Percentiles rank a stretch among this genome's conserved stretches.
phyloP scores from a whole-genome alignment of 2,888 invertebrate genomes.

The Epistrophe grossulariae region DNA sequence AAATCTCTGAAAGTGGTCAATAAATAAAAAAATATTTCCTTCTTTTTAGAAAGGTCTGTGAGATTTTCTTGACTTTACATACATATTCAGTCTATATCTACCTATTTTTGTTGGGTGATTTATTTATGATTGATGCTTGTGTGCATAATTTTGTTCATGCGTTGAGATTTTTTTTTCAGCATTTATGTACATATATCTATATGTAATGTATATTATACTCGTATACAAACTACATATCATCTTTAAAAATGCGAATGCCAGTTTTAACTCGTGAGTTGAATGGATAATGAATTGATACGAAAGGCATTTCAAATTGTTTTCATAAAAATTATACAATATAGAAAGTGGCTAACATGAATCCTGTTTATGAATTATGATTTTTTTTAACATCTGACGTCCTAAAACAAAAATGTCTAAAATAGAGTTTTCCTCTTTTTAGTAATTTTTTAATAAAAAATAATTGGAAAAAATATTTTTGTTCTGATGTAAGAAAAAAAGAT shows the following conservation, averaged over 20 bases:
- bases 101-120: background rate
- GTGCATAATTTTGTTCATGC: background rate
- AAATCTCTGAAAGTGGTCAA: constrained; percentile 21
- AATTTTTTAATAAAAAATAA: too few species aligned
- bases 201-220: too few species aligned
- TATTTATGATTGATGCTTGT: constrained; percentile 10
- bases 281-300: background rate
- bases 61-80: background rate
- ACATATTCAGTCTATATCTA: background rate
- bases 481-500: too few species aligned
- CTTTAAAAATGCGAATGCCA: background rate
- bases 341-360: background rate
- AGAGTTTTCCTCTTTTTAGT: too few species aligned
- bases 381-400: too few species aligned
- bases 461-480: too few species aligned
- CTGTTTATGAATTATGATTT: too few species aligned
- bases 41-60: constrained; percentile 11
- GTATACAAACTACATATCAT: background rate
- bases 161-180: background rate
- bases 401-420: too few species aligned
- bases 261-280: background rate
- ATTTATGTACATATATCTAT: too few species aligned
- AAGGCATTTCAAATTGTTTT: background rate
- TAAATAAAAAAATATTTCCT: constrained; percentile 24
- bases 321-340: background rate